Evolutionary conservation across 2,113 vertebrate genomes (phyloP), one percentile per base, ranked within the genome.

Genomic region (Perognathus longimembris): DNA sequence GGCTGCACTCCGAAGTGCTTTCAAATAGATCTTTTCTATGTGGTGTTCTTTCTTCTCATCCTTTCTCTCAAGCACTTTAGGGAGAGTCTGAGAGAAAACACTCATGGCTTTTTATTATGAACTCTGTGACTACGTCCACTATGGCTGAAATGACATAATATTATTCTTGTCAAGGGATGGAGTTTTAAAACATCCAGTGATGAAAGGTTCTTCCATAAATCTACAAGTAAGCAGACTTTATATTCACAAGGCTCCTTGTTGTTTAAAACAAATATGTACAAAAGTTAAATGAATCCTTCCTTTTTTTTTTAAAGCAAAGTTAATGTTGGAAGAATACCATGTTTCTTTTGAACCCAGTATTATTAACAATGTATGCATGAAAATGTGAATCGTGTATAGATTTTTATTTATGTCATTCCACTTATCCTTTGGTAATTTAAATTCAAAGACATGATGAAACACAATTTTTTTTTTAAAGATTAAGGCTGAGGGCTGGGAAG

Each of bases 241-340:
- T 73, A 91, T 32, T 76, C 93, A 82, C 74, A 66, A 30, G 42
- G 18, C 50, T 75, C 61, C 74, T 90, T 92, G 36, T 89, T 83
- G 70, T 83, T 74, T 71, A 89, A 92, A 93, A 57, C 63, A 94
- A 93, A 88, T 89, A 88, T 86, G 76, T 93, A 80, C 61, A 86
- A 57, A 95, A 73, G 34, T 63, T 40, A 94, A 87, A 77, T 28
- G 87, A 82, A 71, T n/a, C n/a, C n/a, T n/a, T 83, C 26, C 42
- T 69, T 85, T 73, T 69, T 32, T 45, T 10, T 45, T 11, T 45
- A 45, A 11, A 18, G 17, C 69, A 74, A 74, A 87, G 30, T 59
- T 89, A 80, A 84, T 14, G 14, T 88, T 30, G 81, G 77, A 85
- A 81, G 80, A 84, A 93, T 88, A 64, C 42, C 36, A 32, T 61